Conservation (phyloP, 2,797 vertebrate genomes). For the Pelobates cultripes region DNA sequence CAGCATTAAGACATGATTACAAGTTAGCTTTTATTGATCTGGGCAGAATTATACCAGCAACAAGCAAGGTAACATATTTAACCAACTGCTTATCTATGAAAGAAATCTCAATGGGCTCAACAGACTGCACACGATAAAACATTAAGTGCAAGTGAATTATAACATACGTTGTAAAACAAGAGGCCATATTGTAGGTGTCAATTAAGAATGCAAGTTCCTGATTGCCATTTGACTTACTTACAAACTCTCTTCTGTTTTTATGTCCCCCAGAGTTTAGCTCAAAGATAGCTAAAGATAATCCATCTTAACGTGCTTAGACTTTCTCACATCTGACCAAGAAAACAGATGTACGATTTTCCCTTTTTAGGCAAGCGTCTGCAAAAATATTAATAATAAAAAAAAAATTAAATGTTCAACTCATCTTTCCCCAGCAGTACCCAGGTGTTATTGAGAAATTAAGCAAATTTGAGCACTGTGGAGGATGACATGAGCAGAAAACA, state of each 20-base stretch:
- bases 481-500: constrained; percentile 18
- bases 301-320: background rate
- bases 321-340: background rate
- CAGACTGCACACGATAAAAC: constrained; percentile 32
- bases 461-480: constrained; percentile 22
- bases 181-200: constrained; percentile 28
- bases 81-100: constrained; percentile 39
- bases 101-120: constrained; percentile 39
- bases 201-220: constrained; percentile 32
- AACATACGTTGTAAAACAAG: constrained; percentile 25
- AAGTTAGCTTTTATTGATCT: constrained; percentile 52
- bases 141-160: constrained; percentile 35
- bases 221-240: constrained; percentile 20
- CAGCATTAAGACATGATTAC: constrained; percentile 50
- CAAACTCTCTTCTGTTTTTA: background rate
- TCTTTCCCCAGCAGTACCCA: too few relatives aligned
- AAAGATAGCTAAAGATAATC: background rate
- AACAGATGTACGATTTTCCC: background rate
- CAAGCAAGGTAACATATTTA: constrained; percentile 47
- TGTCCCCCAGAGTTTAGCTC: background rate
- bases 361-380: background rate
- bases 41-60: constrained; percentile 40
- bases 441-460: constrained; percentile 25
- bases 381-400: background rate
- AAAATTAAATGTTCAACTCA: too few relatives aligned